phyloP scores from a whole-genome alignment of 2,888 invertebrate genomes.

The Bembecia ichneumoniformis region DNA sequence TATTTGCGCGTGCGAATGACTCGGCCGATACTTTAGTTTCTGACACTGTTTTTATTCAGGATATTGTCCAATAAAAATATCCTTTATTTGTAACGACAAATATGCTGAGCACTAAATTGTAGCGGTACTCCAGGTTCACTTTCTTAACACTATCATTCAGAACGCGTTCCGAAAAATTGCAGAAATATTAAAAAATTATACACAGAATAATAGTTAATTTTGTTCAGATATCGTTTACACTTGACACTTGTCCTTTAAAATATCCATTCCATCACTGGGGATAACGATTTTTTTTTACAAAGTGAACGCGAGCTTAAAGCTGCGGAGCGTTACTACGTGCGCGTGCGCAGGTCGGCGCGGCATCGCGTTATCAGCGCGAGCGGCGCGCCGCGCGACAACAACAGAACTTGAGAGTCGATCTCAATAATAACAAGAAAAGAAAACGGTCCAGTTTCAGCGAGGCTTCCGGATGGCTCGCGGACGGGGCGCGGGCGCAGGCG shows the following conservation, averaged over 20 bases:
- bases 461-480: constrained; percentile 70
- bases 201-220: constrained; percentile 15
- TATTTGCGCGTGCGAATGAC: no score
- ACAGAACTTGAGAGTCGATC: constrained; percentile 70
- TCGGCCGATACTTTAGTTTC: neutral
- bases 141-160: constrained; percentile 20
- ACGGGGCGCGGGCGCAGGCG: constrained; percentile 47
- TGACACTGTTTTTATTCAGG: neutral
- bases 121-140: constrained; percentile 36
- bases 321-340: constrained; percentile 41
- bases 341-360: constrained; percentile 63
- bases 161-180: constrained; percentile 12
- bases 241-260: constrained; percentile 38
- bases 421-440: constrained; percentile 73
- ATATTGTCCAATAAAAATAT: constrained; percentile 24
- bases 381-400: constrained; percentile 67
- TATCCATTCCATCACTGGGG: constrained; percentile 53
- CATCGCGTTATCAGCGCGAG: constrained; percentile 71
- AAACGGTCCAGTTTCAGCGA: constrained; percentile 73
- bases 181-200: constrained; percentile 21
- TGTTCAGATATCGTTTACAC: constrained; percentile 33
- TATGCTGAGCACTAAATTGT: constrained; percentile 29
- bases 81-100: constrained; percentile 16
- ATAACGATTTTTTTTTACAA: constrained; percentile 24
- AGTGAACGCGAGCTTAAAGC: constrained; percentile 56